Base-by-base conservation (phyloP, 1,140 invertebrate species). In the Drosophila orosa region DNA sequence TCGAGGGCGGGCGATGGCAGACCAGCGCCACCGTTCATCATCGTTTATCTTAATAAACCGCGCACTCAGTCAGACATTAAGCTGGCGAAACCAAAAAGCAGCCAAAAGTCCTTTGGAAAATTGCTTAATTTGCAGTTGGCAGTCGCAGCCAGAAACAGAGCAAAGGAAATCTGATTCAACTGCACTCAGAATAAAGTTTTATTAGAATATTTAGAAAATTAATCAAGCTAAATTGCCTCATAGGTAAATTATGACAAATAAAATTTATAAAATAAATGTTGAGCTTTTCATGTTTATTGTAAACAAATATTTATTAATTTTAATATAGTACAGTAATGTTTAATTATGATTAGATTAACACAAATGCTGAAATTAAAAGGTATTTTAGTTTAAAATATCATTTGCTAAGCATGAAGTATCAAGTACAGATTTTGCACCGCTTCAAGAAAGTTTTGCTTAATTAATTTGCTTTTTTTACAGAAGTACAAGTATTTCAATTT, bases 21-120 rank as follows among this genome's bases (percentile, higher is more conserved):
- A 45, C 24, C 52, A 50, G 73, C 48, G 57, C 45, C 67, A 44
- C 71, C 83, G 83, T 87, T 87, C 83, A 86, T 86, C 83, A 86
- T 86, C 83, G 83, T 86, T 86, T 86, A 86, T 86, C 83, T 86
- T 86, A 87, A 86, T 86, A 86, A 86, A 86, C 84, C 84, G 84
- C 67, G 80, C 80, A 87, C 83, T 86, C 82, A 83, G 79, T 86
- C 82, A 87, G 72, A 89, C 79, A 86, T 87, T 87, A 86, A 77
- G 63, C 73, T 57, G 57, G 63, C 48, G 37, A 77, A 87, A 82
- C 82, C 78, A 56, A 68, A 86, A 87, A 78, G 74, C 81, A 87
- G 75, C 83, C 83, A 79, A 86, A 86, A 87, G 76, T 83, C 84
- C 74, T 79, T 74, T 83, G 75, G 62, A 79, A 86, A 87, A 86